A percentile compares a stretch with the other conserved stretches of the same genome.
Conservation (phyloP, 2,888 invertebrate species). For the Didymodactylos carnosus region DNA sequence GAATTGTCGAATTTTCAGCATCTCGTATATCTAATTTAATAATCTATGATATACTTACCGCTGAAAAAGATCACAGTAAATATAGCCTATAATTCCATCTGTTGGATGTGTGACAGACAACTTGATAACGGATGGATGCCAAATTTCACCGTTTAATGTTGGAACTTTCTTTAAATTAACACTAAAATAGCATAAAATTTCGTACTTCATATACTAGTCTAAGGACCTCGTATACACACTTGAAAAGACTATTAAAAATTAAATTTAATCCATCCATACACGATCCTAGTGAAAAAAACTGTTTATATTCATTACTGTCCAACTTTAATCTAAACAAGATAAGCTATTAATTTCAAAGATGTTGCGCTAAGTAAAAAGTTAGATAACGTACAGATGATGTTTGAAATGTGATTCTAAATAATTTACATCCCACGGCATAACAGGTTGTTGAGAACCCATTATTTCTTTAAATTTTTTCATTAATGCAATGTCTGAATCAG, state of each 20-base stretch:
- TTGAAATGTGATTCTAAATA: not conserved
- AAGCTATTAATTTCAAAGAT: too few species aligned
- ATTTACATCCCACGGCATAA: constrained; percentile 6
- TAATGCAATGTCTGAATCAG: not conserved
- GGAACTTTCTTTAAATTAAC: constrained; percentile 54
- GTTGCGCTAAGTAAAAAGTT: not conserved
- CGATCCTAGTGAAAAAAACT: constrained; percentile 59
- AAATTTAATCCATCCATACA: constrained; percentile 91
- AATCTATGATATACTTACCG: constrained; percentile 16
- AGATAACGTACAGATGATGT: not conserved
- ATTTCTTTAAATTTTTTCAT: constrained; percentile 2
- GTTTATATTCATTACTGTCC: not conserved
- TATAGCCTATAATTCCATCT: constrained; percentile 39
- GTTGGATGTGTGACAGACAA: constrained; percentile 39
- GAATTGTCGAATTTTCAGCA: too few species aligned
- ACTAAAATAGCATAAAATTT: constrained; percentile 34
- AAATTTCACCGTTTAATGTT: constrained; percentile 57
- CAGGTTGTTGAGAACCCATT: not conserved
- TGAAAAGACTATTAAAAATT: constrained; percentile 57
- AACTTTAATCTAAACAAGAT: not conserved
- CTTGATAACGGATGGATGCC: constrained; percentile 73
- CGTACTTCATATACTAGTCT: not conserved
- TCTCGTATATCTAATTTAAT: too few species aligned
- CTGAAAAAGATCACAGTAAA: constrained; percentile 91
- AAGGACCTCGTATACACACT: not conserved